Evolutionary conservation across 1,140 invertebrate genomes (phyloP).

Genomic region (Macrobrachium rosenbergii): DNA sequence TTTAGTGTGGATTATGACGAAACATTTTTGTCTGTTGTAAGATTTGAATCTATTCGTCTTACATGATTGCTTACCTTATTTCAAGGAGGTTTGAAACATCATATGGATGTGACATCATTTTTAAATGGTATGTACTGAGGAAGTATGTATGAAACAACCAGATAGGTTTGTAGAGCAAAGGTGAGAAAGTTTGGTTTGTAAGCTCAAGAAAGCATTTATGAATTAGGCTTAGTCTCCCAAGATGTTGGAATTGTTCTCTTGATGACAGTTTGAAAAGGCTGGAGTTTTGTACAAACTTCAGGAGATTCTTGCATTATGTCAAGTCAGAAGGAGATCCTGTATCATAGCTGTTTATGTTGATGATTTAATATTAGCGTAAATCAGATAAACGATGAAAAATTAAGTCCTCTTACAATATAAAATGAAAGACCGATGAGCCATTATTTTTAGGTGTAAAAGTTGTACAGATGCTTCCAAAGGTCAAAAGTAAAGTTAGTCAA

Average conservation of each 20-base stretch:
- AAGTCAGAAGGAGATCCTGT: too few relatives aligned
- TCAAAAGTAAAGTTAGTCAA: slow-evolving; percentile 68
- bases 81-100: slow-evolving; percentile 43
- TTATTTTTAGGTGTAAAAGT: too few relatives aligned
- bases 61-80: slow-evolving; percentile 53
- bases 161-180: slow-evolving; percentile 44
- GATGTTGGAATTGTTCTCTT: slow-evolving; percentile 66
- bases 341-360: too few relatives aligned
- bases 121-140: slow-evolving; percentile 62
- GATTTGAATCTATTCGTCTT: slow-evolving; percentile 66
- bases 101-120: slow-evolving; percentile 67
- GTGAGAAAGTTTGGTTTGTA: slow-evolving; percentile 66
- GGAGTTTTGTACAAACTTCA: too few relatives aligned
- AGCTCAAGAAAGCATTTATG: slow-evolving; percentile 69
- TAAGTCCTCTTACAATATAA: too few relatives aligned
- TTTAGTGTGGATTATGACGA: slow-evolving; percentile 68
- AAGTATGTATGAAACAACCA: slow-evolving; percentile 64
- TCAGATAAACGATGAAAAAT: too few relatives aligned
- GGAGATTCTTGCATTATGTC: too few relatives aligned
- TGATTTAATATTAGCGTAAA: too few relatives aligned
- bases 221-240: slow-evolving; percentile 67
- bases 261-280: slow-evolving; percentile 39
- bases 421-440: too few relatives aligned
- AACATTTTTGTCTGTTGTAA: slow-evolving; percentile 67
- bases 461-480: too few relatives aligned